These are phyloP conservation scores for Serranus cabrilla DNA, from an alignment of 2,797 vertebrate genomes.

Conservation along the genomic window DNA sequence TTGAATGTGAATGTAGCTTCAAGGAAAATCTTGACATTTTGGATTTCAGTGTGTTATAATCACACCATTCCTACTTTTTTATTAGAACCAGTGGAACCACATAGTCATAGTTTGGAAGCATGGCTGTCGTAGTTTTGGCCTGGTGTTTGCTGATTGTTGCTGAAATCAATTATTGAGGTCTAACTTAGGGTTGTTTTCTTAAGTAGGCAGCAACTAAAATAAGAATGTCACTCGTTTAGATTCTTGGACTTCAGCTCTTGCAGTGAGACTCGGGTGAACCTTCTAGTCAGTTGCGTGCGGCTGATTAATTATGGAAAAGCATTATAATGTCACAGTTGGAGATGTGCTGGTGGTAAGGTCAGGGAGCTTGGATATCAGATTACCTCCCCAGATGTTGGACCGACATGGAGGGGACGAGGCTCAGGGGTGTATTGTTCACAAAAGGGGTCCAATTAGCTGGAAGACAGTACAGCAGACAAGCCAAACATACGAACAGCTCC, in stretches of 20 bases:
- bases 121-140: neutral
- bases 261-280: constrained; percentile 24
- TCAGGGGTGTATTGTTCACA: neutral
- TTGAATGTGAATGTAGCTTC: constrained; percentile 23
- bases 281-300: constrained; percentile 7
- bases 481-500: constrained; percentile 15
- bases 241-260: constrained; percentile 26
- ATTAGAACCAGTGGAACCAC: too few relatives aligned
- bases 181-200: constrained; percentile 26
- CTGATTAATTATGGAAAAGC: constrained; percentile 66
- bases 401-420: constrained; percentile 11
- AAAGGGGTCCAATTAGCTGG: constrained; percentile 41
- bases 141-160: constrained; percentile 1
- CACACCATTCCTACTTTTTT: neutral
- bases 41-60: neutral
- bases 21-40: constrained; percentile 23
- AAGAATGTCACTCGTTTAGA: constrained; percentile 22
- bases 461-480: neutral
- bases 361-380: constrained; percentile 45
- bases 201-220: constrained; percentile 16
- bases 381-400: constrained; percentile 45
- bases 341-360: constrained; percentile 49
- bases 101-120: neutral
- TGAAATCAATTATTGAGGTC: constrained; percentile 26
- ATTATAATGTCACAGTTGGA: constrained; percentile 61